Evolutionary conservation across 2,113 vertebrate genomes (phyloP).

Genomic region (Gavialis gangeticus): DNA sequence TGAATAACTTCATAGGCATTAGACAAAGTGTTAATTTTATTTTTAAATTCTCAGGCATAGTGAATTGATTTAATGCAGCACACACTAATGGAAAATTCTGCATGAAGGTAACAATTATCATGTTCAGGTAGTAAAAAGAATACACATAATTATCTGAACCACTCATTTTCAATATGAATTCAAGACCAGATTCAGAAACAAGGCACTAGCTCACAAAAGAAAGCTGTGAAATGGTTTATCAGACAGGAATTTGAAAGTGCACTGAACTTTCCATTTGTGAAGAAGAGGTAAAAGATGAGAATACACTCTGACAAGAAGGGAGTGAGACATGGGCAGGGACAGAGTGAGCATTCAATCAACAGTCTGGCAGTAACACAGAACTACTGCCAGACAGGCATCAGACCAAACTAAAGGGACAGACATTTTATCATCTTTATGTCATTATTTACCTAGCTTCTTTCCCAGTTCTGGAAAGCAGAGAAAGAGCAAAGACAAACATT

Average conservation of each 20-base stretch:
- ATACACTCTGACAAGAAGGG: background rate
- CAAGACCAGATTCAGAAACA: background rate
- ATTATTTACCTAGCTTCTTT: background rate
- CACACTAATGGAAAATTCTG: conserved; percentile 7
- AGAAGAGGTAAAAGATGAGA: background rate
- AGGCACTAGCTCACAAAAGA: background rate
- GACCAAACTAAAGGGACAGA: background rate
- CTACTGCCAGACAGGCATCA: background rate
- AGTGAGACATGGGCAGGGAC: background rate
- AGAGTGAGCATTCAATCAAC: background rate
- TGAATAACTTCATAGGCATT: background rate
- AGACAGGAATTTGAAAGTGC: background rate
- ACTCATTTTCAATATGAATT: conserved; percentile 28
- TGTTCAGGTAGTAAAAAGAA: conserved; percentile 26
- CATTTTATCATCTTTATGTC: conserved; percentile 8
- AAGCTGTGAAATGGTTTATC: background rate
- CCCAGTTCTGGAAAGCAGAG: background rate
- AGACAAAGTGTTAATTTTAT: background rate
- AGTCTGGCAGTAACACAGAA: background rate
- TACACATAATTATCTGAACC: background rate
- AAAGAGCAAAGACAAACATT: background rate
- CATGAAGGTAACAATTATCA: conserved; percentile 18
- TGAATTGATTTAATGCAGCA: conserved; percentile 3
- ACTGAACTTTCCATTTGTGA: background rate
- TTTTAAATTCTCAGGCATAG: conserved; percentile 13